phyloP scores from a whole-genome alignment of 1,140 invertebrate species.

The Rhagoletis zephyria region DNA sequence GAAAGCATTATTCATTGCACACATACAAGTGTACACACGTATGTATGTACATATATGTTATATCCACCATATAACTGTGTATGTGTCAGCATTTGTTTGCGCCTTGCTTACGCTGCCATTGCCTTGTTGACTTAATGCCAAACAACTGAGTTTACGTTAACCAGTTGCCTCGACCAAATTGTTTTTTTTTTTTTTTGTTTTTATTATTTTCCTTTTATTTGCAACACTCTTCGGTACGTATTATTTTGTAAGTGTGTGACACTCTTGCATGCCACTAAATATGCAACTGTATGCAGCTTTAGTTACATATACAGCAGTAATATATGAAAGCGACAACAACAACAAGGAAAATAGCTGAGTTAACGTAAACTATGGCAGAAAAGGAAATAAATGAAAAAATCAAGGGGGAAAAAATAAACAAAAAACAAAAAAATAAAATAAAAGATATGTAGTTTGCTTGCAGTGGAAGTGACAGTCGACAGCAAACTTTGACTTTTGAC shows the following conservation, averaged over 20 bases:
- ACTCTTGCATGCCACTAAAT: neutral
- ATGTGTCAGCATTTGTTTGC: neutral
- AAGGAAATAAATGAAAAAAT: neutral
- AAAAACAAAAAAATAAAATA: neutral
- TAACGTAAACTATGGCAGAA: constrained; percentile 4
- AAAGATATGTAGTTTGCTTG: neutral
- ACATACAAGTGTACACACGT: too few species aligned
- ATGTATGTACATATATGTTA: too few species aligned
- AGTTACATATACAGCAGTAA: neutral
- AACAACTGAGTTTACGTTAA: neutral
- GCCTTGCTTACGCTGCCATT: neutral
- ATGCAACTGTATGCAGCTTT: neutral
- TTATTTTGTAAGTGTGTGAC: neutral
- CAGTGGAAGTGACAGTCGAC: constrained; percentile 40
- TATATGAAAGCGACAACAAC: neutral
- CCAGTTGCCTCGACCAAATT: constrained; percentile 3
- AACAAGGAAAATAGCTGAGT: neutral
- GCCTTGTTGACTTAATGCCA: constrained; percentile 28
- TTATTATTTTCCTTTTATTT: neutral
- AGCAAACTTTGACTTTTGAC: constrained; percentile 50
- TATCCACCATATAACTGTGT: too few species aligned
- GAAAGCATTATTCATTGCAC: too few species aligned
- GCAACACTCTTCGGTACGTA: neutral
- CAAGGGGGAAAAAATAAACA: neutral
- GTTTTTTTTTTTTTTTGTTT: too few species aligned